Evolutionary conservation across 2,888 invertebrate genomes (phyloP).

Genomic region (Mesodorylaimus sp.): DNA sequence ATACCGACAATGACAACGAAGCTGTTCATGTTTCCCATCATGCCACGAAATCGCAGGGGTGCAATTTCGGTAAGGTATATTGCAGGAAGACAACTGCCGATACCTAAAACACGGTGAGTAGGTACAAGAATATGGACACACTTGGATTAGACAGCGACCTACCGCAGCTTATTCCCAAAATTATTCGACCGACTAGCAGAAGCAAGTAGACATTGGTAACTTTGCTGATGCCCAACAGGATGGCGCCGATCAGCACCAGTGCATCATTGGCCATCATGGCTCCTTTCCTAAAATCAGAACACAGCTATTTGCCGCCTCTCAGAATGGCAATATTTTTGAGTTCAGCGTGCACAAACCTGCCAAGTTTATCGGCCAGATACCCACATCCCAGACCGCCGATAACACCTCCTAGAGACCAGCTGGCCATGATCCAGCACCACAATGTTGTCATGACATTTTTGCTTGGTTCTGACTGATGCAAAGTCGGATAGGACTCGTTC

Average conservation of each 20-base stretch:
- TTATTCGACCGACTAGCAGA: constrained; percentile 54
- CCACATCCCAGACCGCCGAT: constrained; percentile 88
- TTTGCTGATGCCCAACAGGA: constrained; percentile 51
- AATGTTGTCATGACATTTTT: too few species aligned
- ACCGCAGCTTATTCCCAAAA: constrained; percentile 63
- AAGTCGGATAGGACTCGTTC: too few species aligned
- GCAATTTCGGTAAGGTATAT: too few species aligned
- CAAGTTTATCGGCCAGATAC: constrained; percentile 86
- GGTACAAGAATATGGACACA: too few species aligned
- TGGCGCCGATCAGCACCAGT: constrained; percentile 49
- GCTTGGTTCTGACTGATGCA: too few species aligned
- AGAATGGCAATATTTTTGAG: constrained; percentile 44
- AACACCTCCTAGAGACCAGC: constrained; percentile 96
- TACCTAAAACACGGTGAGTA: too few species aligned
- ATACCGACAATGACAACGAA: too few species aligned
- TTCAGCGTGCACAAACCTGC: constrained; percentile 36
- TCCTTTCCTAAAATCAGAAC: constrained; percentile 53
- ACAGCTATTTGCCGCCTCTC: constrained; percentile 48
- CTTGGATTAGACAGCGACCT: too few species aligned
- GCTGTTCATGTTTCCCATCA: too few species aligned
- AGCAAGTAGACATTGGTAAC: constrained; percentile 51
- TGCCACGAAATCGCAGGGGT: too few species aligned
- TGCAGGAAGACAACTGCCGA: too few species aligned
- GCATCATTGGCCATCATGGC: constrained; percentile 60
- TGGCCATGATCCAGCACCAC: constrained; percentile 60